Base-by-base conservation (phyloP, 2,888 invertebrate species). In the Mellilla xanthometata region DNA sequence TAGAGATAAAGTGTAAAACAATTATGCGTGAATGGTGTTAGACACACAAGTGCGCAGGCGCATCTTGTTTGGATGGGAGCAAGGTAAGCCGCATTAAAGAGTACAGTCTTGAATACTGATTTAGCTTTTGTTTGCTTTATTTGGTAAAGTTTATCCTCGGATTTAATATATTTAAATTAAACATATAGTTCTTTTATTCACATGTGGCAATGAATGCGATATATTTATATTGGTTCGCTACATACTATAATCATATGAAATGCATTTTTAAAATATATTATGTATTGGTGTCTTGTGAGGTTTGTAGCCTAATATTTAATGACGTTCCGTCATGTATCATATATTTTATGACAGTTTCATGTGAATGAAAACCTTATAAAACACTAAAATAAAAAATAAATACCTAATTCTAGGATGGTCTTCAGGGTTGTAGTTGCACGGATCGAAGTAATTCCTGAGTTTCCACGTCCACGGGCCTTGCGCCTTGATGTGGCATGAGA, bases 401-500 rank as follows among this genome's bases (percentile, higher is more conserved):
- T 61, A 89, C 90, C 90, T 82, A 43, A 95, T 95, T 76, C 96
- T 96, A 0, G 97, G 97, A 64, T 94, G 95, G 63, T 95, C 95
- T 57, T 96, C 96, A 0, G 95, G 93, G 74, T 95, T 96, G 65
- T 94, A 96, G 72, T 97, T 97, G 77, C 96, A 96, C 0, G 97
- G 97, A 79, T 97, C 97, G 67, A 97, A 97, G 69, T 96, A 97
- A 76, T 98, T 97, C 32, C 98, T 91, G 12, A 99, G 85, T 65
- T 98, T 98, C 98, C 98, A 99, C 0, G 98, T 98, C 98, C 98
- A 98, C 0, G 98, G 98, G 0, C 98, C 94, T 71, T 93, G 93
- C 0, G 93, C 93, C 58, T 98, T 99, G 57, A 99, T 98, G 74
- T 98, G 98, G 66, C 98, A 96, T 2, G 97, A 97, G 7, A 99